Percentiles rank a stretch among this genome's conserved stretches.
These are phyloP conservation scores for Macrochelys suwanniensis DNA, from an alignment of 2,797 vertebrate species.

Conservation along the genomic window DNA sequence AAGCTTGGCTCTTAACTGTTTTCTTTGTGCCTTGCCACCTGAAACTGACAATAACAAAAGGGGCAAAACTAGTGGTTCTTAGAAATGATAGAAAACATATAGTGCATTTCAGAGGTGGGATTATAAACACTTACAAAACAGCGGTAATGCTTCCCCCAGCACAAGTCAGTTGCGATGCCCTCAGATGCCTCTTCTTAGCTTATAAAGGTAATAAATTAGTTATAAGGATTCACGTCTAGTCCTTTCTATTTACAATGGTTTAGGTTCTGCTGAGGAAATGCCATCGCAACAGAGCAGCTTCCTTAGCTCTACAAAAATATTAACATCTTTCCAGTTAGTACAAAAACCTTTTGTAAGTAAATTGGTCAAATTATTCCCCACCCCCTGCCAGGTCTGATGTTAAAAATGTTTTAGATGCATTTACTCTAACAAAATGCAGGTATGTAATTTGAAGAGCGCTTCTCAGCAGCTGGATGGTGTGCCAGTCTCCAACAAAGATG, in stretches of 20 bases:
- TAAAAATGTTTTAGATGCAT: not conserved
- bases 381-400: not conserved
- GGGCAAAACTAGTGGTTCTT: not conserved
- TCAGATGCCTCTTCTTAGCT: constrained; percentile 58
- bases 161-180: not conserved
- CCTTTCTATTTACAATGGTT: constrained; percentile 77
- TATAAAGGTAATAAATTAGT: constrained; percentile 91
- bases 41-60: not conserved
- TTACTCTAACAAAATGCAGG: not conserved
- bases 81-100: constrained; percentile 23
- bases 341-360: constrained; percentile 21
- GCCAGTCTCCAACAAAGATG: no score
- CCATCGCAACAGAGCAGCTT: not conserved
- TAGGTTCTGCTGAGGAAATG: constrained; percentile 34
- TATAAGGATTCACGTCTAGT: constrained; percentile 54
- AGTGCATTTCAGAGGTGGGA: not conserved
- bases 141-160: not conserved
- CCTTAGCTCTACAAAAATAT: constrained; percentile 51
- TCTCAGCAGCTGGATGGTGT: not conserved
- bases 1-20: not conserved
- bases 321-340: constrained; percentile 46
- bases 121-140: not conserved
- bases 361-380: not conserved
- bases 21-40: not conserved
- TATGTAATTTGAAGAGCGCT: not conserved